These are phyloP conservation scores for Apotomis betuletana DNA, from an alignment of 2,888 invertebrate genomes.

Conservation along the genomic window DNA sequence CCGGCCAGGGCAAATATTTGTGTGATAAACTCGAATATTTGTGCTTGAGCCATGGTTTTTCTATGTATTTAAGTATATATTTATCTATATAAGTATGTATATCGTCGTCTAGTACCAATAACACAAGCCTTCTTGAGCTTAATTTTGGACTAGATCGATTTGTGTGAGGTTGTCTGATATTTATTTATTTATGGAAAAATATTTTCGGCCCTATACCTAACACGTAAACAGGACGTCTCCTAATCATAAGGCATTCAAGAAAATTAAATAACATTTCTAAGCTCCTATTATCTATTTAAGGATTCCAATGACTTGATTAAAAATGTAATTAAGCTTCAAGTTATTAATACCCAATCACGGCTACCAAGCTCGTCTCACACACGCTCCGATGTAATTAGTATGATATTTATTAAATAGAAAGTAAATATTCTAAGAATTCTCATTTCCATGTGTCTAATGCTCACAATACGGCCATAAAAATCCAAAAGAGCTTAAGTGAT, in stretches of 20 bases:
- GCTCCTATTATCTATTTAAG: constrained; percentile 16
- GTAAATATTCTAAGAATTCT: constrained; percentile 66
- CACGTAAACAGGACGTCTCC: too few species aligned
- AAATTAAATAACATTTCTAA: constrained; percentile 1
- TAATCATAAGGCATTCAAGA: neutral
- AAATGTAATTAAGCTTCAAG: constrained; percentile 32
- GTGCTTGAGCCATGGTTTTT: too few species aligned
- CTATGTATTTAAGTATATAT: too few species aligned
- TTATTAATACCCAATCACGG: constrained; percentile 37
- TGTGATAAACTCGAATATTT: too few species aligned
- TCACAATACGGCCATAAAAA: constrained; percentile 15
- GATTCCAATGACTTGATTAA: constrained; percentile 39
- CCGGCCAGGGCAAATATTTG: too few species aligned
- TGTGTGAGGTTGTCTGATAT: too few species aligned
- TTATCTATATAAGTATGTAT: too few species aligned
- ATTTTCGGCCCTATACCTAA: too few species aligned
- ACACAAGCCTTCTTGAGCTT: too few species aligned
- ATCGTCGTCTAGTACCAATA: too few species aligned
- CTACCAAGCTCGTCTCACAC: constrained; percentile 44
- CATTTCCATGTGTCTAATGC: constrained; percentile 52
- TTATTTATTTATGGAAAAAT: too few species aligned
- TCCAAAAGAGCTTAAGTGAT: constrained; percentile 9
- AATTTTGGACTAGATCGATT: too few species aligned
- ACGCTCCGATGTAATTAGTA: constrained; percentile 63
- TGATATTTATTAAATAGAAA: constrained; percentile 64